These are phyloP conservation scores for Drosophila emarginata DNA, from an alignment of 2,888 invertebrate genomes.

Conservation along the genomic window DNA sequence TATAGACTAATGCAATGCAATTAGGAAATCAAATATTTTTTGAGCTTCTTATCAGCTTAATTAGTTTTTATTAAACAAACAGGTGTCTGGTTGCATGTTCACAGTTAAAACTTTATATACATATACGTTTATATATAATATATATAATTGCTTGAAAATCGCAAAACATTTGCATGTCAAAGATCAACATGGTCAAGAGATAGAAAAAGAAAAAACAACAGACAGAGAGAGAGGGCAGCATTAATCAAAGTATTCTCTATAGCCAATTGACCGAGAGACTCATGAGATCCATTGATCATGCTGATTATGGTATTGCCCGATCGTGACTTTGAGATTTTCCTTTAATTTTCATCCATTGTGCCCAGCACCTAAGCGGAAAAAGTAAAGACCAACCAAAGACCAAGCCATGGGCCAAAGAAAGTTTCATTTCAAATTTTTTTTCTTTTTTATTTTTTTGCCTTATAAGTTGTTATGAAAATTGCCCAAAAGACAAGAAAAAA, in stretches of 20 bases:
- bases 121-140: not conserved
- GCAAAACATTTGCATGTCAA: slow-evolving; percentile 52
- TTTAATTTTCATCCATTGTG: slow-evolving; percentile 66
- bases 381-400: slow-evolving; percentile 31
- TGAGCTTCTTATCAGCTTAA: slow-evolving; percentile 52
- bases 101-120: slow-evolving; percentile 14
- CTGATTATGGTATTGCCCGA: slow-evolving; percentile 62
- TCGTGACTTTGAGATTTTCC: slow-evolving; percentile 73
- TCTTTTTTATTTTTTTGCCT: too few relatives aligned
- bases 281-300: slow-evolving; percentile 57
- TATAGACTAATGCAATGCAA: slow-evolving; percentile 47
- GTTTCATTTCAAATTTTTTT: slow-evolving; percentile 36
- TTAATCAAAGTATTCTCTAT: slow-evolving; percentile 60
- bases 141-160: slow-evolving; percentile 24
- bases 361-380: slow-evolving; percentile 26
- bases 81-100: slow-evolving; percentile 41
- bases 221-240: slow-evolving; percentile 31
- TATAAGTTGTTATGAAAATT: slow-evolving; percentile 40
- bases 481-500: slow-evolving; percentile 27
- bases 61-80: slow-evolving; percentile 24
- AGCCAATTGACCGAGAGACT: slow-evolving; percentile 31
- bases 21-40: slow-evolving; percentile 47
- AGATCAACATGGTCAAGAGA: slow-evolving; percentile 47
- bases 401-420: slow-evolving; percentile 59
- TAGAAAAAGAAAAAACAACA: too few relatives aligned